Evolutionary conservation across 2,113 vertebrate species (phyloP).

Genomic region (Mormoops blainvillei): DNA sequence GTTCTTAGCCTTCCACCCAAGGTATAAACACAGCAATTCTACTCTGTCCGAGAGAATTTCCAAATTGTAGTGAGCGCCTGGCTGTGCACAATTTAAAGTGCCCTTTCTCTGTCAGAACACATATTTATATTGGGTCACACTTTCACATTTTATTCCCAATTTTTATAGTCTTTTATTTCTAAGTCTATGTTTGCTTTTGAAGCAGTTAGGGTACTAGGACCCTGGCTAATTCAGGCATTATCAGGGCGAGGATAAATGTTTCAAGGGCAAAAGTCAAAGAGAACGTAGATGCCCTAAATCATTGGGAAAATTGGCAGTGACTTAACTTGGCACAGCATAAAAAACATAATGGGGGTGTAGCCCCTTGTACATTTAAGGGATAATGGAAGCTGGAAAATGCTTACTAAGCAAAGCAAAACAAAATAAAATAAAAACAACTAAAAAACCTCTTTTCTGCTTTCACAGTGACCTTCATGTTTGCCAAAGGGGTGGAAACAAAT

Average conservation of each 20-base stretch:
- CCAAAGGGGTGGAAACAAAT: constrained; percentile 1
- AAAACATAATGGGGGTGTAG: neutral
- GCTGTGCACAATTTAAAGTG: neutral
- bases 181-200: neutral
- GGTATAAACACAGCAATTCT: constrained; percentile 36
- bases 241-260: neutral
- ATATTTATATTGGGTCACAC: neutral
- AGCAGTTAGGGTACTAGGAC: neutral
- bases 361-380: neutral
- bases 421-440: neutral
- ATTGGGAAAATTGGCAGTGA: neutral
- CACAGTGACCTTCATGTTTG: constrained; percentile 12
- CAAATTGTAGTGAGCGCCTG: neutral
- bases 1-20: constrained; percentile 18
- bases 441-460: neutral
- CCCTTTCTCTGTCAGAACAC: constrained; percentile 42
- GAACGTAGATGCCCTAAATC: neutral
- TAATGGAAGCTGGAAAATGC: neutral
- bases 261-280: neutral
- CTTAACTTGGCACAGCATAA: neutral
- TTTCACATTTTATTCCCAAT: constrained; percentile 31
- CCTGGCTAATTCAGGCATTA: neutral
- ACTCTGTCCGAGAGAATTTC: constrained; percentile 57
- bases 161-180: constrained; percentile 36
- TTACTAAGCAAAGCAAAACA: constrained; percentile 26